Conservation (phyloP, 2,797 vertebrate species). For the Sebastolobus altivelis region DNA sequence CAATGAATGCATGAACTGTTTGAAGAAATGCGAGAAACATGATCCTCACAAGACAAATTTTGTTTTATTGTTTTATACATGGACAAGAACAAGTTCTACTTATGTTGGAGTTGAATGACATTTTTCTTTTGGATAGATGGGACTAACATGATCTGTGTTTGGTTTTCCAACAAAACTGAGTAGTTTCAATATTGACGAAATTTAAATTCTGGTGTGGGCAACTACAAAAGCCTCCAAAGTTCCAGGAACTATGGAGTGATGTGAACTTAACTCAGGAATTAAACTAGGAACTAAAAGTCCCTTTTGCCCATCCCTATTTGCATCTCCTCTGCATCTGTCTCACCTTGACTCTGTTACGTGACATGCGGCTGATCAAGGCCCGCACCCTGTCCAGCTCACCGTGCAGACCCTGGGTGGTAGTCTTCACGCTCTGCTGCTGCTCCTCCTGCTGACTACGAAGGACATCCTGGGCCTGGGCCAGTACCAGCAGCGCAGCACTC, state of each 20-base stretch:
- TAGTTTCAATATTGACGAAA: too few relatives aligned
- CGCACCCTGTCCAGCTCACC: slow-evolving; percentile 74
- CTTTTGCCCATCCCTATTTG: not conserved
- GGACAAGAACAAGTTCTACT: not conserved
- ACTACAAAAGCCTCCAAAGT: not conserved
- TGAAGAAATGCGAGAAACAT: not conserved
- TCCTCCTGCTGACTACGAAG: slow-evolving; percentile 62
- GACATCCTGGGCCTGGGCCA: slow-evolving; percentile 79
- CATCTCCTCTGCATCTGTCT: slow-evolving; percentile 4
- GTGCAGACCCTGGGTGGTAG: slow-evolving; percentile 23
- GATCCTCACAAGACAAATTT: not conserved
- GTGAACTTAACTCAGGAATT: not conserved
- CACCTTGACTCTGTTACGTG: slow-evolving; percentile 71
- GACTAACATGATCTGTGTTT: not conserved
- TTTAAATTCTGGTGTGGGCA: not conserved
- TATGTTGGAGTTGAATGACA: not conserved
- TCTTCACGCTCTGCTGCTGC: slow-evolving; percentile 58
- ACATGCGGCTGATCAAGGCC: slow-evolving; percentile 59
- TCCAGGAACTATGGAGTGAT: not conserved
- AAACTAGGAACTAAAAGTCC: not conserved
- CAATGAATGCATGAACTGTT: not conserved
- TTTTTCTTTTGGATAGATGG: slow-evolving; percentile 1
- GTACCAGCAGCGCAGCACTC: slow-evolving; percentile 83
- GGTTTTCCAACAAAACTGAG: not conserved
- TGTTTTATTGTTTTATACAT: not conserved